Conservation (phyloP, 2,797 vertebrate genomes). For the Steatocranus sp. region DNA sequence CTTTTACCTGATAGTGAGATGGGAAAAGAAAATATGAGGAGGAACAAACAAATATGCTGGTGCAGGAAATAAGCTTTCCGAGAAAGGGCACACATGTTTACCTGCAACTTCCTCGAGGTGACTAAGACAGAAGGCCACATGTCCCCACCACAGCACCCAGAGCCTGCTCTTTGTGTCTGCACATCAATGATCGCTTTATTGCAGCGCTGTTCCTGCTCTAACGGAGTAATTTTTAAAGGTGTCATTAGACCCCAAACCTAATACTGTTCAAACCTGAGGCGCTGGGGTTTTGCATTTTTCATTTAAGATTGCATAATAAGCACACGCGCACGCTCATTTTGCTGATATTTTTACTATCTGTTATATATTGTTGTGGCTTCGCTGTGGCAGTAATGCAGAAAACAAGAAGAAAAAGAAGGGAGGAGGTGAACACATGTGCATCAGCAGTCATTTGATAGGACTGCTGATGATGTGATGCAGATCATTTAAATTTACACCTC, state of each 20-base stretch:
- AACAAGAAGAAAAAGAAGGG: neutral
- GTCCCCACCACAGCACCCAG: neutral
- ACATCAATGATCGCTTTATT: neutral
- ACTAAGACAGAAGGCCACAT: neutral
- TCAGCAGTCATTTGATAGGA: constrained; percentile 2
- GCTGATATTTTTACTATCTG: neutral
- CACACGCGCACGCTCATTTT: neutral
- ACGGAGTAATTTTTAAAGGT: neutral
- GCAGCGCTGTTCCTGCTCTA: neutral
- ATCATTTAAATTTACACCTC: constrained; percentile 50
- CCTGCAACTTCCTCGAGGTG: neutral
- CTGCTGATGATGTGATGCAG: constrained; percentile 7
- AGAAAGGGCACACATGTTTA: neutral
- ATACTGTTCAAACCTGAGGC: neutral
- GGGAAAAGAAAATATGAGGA: neutral
- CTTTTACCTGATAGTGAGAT: neutral
- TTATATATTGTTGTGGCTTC: neutral
- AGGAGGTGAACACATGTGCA: neutral
- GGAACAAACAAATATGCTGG: neutral
- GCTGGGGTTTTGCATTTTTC: neutral
- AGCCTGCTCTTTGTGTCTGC: neutral
- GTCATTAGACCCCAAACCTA: neutral
- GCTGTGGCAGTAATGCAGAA: neutral
- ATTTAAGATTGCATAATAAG: neutral
- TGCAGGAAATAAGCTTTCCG: neutral